A percentile compares a stretch with the other conserved stretches of the same genome.
phyloP scores from a whole-genome alignment of 92 coral and sea anemone genomes.

The Epizoanthus ramosus region DNA sequence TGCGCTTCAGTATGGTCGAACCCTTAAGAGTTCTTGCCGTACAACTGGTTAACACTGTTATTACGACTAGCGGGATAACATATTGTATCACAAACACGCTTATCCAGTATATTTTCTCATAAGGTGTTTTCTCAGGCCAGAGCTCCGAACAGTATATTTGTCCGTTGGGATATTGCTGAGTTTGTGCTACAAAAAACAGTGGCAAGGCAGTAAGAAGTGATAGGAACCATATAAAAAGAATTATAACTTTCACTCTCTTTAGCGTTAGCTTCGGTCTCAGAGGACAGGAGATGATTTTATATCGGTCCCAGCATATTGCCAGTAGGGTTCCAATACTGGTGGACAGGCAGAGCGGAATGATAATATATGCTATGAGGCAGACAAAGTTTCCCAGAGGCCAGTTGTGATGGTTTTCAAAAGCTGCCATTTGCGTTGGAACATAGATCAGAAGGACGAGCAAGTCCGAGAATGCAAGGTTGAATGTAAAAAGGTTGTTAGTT shows the following conservation, averaged over 20 bases:
- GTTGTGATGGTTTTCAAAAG: slow-evolving; percentile 89
- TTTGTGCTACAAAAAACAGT: slow-evolving; percentile 71
- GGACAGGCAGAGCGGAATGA: slow-evolving; percentile 84
- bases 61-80: slow-evolving; percentile 70
- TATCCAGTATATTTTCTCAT: slow-evolving; percentile 80
- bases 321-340: slow-evolving; percentile 80
- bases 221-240: slow-evolving; percentile 72
- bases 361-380: slow-evolving; percentile 79
- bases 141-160: slow-evolving; percentile 73
- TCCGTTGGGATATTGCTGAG: slow-evolving; percentile 53
- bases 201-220: slow-evolving; percentile 61
- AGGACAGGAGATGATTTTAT: slow-evolving; percentile 78
- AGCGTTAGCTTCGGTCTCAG: slow-evolving; percentile 69
- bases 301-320: slow-evolving; percentile 84
- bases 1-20: slow-evolving; percentile 36
- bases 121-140: slow-evolving; percentile 62
- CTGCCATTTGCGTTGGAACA: slow-evolving; percentile 94
- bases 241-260: slow-evolving; percentile 65
- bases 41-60: slow-evolving; percentile 59
- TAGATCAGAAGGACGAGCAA: slow-evolving; percentile 75
- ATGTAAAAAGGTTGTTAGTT: slow-evolving; percentile 79
- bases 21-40: slow-evolving; percentile 58
- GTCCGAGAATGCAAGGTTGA: slow-evolving; percentile 86
- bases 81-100: slow-evolving; percentile 81
- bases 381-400: slow-evolving; percentile 89